Conservation (phyloP, 2,113 vertebrate genomes). For the Malaclemys terrapin region DNA sequence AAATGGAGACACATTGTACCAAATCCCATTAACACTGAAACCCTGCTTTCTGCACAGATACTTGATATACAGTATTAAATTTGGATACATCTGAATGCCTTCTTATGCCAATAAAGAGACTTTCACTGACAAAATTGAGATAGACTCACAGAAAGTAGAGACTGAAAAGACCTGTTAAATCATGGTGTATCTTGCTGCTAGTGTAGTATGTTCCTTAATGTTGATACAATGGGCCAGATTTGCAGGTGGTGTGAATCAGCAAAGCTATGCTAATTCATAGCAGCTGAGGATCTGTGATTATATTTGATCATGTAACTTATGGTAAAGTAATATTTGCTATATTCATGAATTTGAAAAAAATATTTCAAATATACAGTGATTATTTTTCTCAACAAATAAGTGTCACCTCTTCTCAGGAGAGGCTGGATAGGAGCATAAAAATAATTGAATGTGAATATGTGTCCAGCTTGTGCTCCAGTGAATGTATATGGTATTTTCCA, state of each 20-base stretch:
- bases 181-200: background rate
- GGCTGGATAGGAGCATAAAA: background rate
- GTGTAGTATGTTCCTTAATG: background rate
- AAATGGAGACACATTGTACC: background rate
- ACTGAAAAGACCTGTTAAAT: background rate
- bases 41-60: background rate
- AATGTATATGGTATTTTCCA: background rate
- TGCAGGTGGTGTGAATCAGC: background rate
- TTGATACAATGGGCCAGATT: background rate
- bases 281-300: background rate
- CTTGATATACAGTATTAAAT: constrained; percentile 7
- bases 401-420: background rate
- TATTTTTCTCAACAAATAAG: background rate
- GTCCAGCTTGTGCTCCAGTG: background rate
- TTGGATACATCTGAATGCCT: background rate
- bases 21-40: constrained; percentile 21
- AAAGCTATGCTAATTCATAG: background rate
- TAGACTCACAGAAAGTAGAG: background rate
- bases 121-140: constrained; percentile 27
- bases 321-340: background rate
- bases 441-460: background rate
- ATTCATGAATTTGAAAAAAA: background rate
- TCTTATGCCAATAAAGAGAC: constrained; percentile 24
- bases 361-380: background rate
- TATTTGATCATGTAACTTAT: background rate